Evolutionary conservation across 1,140 invertebrate species (phyloP).

Genomic region (Thrips palmi): DNA sequence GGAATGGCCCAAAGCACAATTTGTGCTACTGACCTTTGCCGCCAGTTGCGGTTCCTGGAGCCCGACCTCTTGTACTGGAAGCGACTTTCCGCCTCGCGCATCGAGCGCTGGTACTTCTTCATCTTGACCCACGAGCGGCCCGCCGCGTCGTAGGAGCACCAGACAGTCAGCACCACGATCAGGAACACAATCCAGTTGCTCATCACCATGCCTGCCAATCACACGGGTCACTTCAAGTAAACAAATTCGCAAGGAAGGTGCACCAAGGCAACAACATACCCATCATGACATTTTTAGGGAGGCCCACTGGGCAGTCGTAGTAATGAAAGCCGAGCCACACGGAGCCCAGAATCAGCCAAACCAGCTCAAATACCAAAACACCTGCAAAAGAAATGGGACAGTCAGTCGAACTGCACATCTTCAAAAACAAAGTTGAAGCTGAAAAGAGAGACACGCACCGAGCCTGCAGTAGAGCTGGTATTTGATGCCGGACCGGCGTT

Average conservation of each 20-base stretch:
- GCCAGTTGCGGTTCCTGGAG: conserved; percentile 66
- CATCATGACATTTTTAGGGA: conserved; percentile 54
- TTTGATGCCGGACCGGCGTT: conserved; percentile 53
- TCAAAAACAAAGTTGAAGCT: neutral
- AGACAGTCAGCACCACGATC: conserved; percentile 55
- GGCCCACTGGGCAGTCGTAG: conserved; percentile 41
- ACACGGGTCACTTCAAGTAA: conserved; percentile 14
- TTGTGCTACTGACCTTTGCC: conserved; percentile 48
- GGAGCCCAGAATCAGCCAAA: conserved; percentile 55
- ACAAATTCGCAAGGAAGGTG: neutral
- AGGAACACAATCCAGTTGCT: conserved; percentile 62
- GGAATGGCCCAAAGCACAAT: too few relatives aligned
- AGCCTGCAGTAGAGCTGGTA: conserved; percentile 65
- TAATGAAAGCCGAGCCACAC: conserved; percentile 56
- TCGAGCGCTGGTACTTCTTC: conserved; percentile 72
- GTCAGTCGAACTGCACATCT: neutral
- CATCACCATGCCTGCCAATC: conserved; percentile 49
- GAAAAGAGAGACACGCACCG: conserved; percentile 33
- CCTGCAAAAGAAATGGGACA: conserved; percentile 28
- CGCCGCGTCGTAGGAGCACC: conserved; percentile 77
- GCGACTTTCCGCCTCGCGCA: conserved; percentile 50
- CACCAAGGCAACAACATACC: conserved; percentile 31
- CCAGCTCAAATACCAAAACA: conserved; percentile 53
- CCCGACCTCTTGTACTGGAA: conserved; percentile 62
- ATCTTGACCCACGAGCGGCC: conserved; percentile 87